Evolutionary conservation across 2,888 invertebrate genomes (phyloP).

Genomic region (Globia sparganii): DNA sequence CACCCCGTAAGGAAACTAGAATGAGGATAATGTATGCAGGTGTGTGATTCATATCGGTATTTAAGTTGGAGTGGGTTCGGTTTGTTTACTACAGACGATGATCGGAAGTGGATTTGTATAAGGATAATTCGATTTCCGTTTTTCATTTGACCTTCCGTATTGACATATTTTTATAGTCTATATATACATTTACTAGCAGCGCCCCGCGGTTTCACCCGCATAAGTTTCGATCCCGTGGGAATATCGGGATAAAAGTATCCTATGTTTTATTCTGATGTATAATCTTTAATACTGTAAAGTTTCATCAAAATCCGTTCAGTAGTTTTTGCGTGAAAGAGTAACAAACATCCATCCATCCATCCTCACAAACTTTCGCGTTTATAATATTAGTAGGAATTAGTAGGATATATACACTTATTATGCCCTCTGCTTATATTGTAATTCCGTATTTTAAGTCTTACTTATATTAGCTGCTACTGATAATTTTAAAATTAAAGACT

Average conservation of each 20-base stretch:
- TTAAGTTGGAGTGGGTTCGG: constrained; percentile 14
- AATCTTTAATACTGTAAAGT: too few species aligned
- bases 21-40: constrained; percentile 58
- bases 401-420: background rate
- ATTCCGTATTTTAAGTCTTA: background rate
- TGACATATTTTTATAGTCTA: background rate
- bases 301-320: too few species aligned
- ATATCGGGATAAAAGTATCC: too few species aligned
- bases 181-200: too few species aligned
- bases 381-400: too few species aligned
- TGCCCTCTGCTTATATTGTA: constrained; percentile 3
- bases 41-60: constrained; percentile 60
- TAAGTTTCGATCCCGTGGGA: too few species aligned
- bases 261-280: too few species aligned
- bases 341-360: too few species aligned
- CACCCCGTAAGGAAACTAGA: constrained; percentile 65
- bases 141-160: constrained; percentile 18
- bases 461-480: background rate
- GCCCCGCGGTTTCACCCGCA: too few species aligned
- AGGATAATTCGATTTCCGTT: constrained; percentile 37
- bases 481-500: background rate
- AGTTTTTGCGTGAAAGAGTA: too few species aligned
- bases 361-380: too few species aligned
- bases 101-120: constrained; percentile 41
- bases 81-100: constrained; percentile 50